phyloP scores from a whole-genome alignment of 2,797 vertebrate species.

The Macropodus opercularis region DNA sequence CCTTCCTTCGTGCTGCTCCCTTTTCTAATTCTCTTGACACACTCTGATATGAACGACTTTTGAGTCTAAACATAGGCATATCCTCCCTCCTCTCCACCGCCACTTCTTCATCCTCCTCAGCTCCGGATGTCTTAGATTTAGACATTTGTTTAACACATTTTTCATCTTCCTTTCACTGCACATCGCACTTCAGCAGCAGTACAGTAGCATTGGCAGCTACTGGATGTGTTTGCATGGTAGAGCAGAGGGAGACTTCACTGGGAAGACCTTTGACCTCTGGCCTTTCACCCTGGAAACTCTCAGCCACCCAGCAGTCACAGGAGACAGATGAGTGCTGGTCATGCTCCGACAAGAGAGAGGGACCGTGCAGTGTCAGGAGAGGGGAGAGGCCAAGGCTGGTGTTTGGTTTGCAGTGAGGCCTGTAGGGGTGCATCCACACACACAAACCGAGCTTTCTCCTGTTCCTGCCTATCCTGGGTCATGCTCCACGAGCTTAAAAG shows the following conservation, averaged over 20 bases:
- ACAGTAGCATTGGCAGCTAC: conserved; percentile 5
- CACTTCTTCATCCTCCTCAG: conserved; percentile 36
- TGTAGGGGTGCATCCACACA: conserved; percentile 5
- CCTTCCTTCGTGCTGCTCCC: conserved; percentile 13
- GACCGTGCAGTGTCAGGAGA: conserved; percentile 9
- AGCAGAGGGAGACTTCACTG: conserved; percentile 4
- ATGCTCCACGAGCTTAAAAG: conserved; percentile 67
- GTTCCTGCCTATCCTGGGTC: conserved; percentile 35
- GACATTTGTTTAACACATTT: conserved; percentile 8
- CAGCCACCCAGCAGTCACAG: conserved; percentile 21
- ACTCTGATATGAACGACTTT: conserved; percentile 50
- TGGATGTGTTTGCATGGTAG: neutral
- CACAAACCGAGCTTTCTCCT: neutral
- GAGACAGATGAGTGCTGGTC: conserved; percentile 55
- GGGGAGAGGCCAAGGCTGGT: conserved; percentile 25
- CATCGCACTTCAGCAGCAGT: neutral
- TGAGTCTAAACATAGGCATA: conserved; percentile 68
- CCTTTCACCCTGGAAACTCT: conserved; percentile 30
- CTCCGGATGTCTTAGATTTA: conserved; percentile 36
- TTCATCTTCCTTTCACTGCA: conserved; percentile 4
- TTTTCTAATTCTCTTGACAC: conserved; percentile 44
- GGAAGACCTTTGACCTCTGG: conserved; percentile 31
- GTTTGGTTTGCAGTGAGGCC: conserved; percentile 39
- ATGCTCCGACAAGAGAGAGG: conserved; percentile 42
- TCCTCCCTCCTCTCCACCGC: conserved; percentile 31